Evolutionary conservation across 2,888 invertebrate species (phyloP), one percentile per base, ranked within the genome.

Genomic region (Harpagoxenus sublaevis): DNA sequence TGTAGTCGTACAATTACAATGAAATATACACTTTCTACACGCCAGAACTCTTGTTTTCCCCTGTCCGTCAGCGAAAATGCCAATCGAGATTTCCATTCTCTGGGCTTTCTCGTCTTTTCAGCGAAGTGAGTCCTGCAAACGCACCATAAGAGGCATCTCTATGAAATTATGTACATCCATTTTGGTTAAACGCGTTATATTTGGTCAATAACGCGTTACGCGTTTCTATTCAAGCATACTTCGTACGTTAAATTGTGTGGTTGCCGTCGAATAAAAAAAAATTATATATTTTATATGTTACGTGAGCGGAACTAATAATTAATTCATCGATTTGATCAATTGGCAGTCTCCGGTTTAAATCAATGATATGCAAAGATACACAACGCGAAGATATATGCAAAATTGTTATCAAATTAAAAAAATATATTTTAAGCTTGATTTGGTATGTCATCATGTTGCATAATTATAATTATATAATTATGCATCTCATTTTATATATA

Each of bases 111-210:
- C 55, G 53, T 71, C 53, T 79, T 62, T 75, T 31, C 8, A 18
- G 31, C 10, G 65, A 68, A n/a, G 42, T 70, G 51, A 45, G 10
- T 82, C 68, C 68, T 84, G 31, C 57, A 45, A 83, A 83, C 71
- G 53, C 63, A n/a, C 42, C 55, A 18, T 71, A 74, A 57, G 15
- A 78, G 42, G 45, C 83, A 75, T 79, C 65, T 84, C 66, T 89
- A 84, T 68, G 73, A 79, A 78, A 65, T 70, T 89, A 89, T 86
- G 53, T 91, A 91, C 87, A 90, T 88, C 89, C 81, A 83, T 90
- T 92, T 92, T 91, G 89, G 90, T 89, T 85, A 86, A 87, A 89
- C 88, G 78, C 45, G 66, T 66, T 45, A 28, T 28, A 66, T 45
- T 66, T 45, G 23, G 23, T n/a, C 77, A 62, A 45, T 51, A 42